Evolutionary conservation across 37 sponge, comb jelly and placozoan genomes (phyloP).

Genomic region (Ephydatia muelleri): DNA sequence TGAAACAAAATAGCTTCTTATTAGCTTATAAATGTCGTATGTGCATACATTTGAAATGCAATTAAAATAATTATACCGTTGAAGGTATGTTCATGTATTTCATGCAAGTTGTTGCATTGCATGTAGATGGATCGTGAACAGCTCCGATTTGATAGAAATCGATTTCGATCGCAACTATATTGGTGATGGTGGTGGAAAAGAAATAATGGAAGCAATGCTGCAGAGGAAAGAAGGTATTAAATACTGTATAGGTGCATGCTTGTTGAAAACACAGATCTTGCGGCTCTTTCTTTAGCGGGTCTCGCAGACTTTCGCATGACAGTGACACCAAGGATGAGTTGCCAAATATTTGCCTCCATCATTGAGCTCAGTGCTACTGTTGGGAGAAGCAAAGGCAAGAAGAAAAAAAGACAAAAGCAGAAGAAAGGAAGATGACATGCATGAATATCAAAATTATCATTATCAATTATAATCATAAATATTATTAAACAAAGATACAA

Average conservation of each 20-base stretch:
- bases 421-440: slow-evolving; percentile 11
- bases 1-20: no score
- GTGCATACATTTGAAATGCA: no score
- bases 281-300: slow-evolving; percentile 26
- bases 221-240: slow-evolving; percentile 52
- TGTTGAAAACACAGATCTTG: background rate
- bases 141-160: slow-evolving; percentile 48
- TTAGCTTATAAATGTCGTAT: no score
- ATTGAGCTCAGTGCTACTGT: slow-evolving; percentile 23
- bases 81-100: no score
- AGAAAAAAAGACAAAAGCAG: slow-evolving; percentile 7
- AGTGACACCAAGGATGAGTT: slow-evolving; percentile 36
- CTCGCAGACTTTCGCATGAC: slow-evolving; percentile 29
- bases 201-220: slow-evolving; percentile 54
- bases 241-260: background rate
- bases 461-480: no score
- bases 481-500: no score
- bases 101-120: no score
- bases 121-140: slow-evolving; percentile 45
- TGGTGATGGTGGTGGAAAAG: slow-evolving; percentile 67
- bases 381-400: slow-evolving; percentile 3
- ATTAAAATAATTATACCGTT: no score
- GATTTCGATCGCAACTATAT: slow-evolving; percentile 62
- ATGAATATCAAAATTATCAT: no score
- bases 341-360: slow-evolving; percentile 51